Conservation (phyloP, 2,113 vertebrate species). For the Rhizomys pruinosus region DNA sequence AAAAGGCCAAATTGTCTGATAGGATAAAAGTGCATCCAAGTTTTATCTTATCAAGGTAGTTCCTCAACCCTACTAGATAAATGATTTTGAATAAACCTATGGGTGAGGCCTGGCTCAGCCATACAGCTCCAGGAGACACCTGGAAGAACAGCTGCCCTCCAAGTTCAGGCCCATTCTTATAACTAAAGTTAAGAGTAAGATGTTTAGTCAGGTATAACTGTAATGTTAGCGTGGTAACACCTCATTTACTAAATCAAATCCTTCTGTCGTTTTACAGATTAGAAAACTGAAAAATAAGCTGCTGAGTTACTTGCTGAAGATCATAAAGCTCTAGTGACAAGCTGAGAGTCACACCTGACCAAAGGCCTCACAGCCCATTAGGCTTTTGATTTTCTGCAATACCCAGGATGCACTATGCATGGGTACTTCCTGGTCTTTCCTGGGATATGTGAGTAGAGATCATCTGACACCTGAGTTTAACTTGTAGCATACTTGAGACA, state of each 20-base stretch:
- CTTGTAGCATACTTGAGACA: neutral
- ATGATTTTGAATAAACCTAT: too few species aligned
- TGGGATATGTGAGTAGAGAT: neutral
- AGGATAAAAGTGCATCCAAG: too few species aligned
- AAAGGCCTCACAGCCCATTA: neutral
- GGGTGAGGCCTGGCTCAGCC: too few species aligned
- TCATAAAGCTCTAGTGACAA: neutral
- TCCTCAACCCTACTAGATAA: too few species aligned
- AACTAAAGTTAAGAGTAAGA: too few species aligned
- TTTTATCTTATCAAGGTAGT: too few species aligned
- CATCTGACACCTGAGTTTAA: neutral
- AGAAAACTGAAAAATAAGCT: neutral
- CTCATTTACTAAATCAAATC: neutral
- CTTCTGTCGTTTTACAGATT: neutral
- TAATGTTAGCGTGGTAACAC: too few species aligned
- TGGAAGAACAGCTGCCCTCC: too few species aligned
- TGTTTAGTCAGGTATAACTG: too few species aligned
- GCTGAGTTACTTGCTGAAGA: neutral
- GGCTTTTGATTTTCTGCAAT: neutral
- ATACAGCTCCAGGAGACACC: too few species aligned
- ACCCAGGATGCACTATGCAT: rapidly evolving
- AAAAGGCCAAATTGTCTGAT: too few species aligned
- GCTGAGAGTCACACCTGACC: neutral
- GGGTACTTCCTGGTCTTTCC: neutral
- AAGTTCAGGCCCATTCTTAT: too few species aligned